Evolutionary conservation across 2,888 invertebrate species (phyloP), one percentile per base, ranked within the genome.

Genomic region (Reticulitermes lucifugus): DNA sequence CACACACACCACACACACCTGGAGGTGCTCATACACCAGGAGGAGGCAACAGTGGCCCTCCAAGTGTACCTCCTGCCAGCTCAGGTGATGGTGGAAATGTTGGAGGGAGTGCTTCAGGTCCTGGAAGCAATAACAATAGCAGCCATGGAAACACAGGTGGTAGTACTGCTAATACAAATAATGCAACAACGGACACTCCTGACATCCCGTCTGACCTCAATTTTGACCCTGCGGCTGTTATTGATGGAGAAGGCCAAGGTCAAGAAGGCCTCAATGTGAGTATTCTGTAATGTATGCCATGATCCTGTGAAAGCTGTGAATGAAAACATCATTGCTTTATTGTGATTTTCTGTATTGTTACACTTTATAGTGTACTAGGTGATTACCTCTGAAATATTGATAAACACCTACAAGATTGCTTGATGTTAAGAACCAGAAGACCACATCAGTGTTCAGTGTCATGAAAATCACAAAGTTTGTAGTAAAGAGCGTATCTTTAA

Each of bases 191-290:
- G 6, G 87, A 94, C 85, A 94, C 96, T 88, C 95, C 95, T 88
- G 96, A 96, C 91, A 94, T 97, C 89, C 96, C 96, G 87, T 96
- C 96, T 84, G 97, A 97, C 91, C 93, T 98, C 89, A 97, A 97
- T 91, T 98, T 98, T 90, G 98, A 98, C 92, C 98, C 98, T 70
- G 96, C 97, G 88, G 96, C 97, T 87, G 97, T 97, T 88, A 98
- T 98, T 89, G 98, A 97, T 89, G 97, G 97, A 85, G 98, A 98
- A 91, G 97, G 96, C 88, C 96, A 96, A 87, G 93, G 94, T 73
- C 95, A 96, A 90, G 97, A 98, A 91, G 95, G 95, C 88, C 94
- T 98, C 89, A 98, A 98, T 93, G 98, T 98, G 92, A 96, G 97
- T 94, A 71, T 81, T 81, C 55, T 79, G 25, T 55, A 55, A 55